phyloP scores from a whole-genome alignment of 1,140 invertebrate genomes.

The Batillaria attramentaria region DNA sequence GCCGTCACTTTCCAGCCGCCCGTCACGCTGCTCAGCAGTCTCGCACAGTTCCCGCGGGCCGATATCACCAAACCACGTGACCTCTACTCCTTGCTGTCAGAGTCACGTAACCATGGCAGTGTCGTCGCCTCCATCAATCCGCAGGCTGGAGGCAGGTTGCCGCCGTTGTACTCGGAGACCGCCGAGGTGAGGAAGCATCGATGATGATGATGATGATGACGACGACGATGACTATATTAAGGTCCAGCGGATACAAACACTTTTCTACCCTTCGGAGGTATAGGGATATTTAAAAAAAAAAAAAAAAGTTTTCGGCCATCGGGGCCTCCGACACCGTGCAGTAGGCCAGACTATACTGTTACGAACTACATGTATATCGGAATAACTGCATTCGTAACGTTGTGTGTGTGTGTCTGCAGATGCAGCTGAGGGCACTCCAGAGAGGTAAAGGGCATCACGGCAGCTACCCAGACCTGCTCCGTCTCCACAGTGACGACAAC shows the following conservation, averaged over 20 bases:
- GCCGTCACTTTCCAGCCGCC: too few species aligned
- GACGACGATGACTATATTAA: too few species aligned
- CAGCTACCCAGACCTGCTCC: neutral
- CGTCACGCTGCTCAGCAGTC: too few species aligned
- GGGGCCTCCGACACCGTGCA: neutral
- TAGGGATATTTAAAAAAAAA: neutral
- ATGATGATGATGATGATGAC: too few species aligned
- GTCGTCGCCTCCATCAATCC: too few species aligned
- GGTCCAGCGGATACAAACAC: too few species aligned
- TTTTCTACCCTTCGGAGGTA: conserved; percentile 19
- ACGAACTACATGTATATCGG: neutral
- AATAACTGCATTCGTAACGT: neutral
- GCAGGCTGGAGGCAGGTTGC: conserved; percentile 88
- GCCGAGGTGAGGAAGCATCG: too few species aligned
- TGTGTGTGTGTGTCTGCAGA: neutral
- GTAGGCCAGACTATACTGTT: neutral
- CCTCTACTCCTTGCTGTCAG: conserved; percentile 5
- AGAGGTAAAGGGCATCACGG: neutral
- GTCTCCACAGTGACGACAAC: neutral
- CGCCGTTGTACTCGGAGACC: conserved; percentile 89
- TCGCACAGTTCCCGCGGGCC: too few species aligned
- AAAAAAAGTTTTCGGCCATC: neutral
- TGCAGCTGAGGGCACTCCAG: neutral
- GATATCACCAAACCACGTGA: too few species aligned
- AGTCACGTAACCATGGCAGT: too few species aligned